Conservation (phyloP, 1,140 invertebrate species). For the Vollenhovia emeryi region DNA sequence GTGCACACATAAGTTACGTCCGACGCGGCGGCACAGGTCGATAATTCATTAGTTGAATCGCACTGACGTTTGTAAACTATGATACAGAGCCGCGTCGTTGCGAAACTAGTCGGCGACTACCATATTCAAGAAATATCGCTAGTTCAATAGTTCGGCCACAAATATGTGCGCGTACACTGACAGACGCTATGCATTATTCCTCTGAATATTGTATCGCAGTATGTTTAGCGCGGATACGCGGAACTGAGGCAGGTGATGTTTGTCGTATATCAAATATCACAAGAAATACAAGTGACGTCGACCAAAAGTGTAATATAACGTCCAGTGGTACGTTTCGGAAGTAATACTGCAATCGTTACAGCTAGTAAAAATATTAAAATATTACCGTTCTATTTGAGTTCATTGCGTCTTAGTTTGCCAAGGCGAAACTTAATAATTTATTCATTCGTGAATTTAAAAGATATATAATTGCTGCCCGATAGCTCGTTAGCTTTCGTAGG, state of each 20-base stretch:
- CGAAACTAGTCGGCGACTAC: background rate
- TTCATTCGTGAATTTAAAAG: constrained; percentile 1
- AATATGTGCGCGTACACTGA: constrained; percentile 26
- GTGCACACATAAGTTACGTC: constrained; percentile 50
- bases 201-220: background rate
- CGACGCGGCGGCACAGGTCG: constrained; percentile 10
- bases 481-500: constrained; percentile 13
- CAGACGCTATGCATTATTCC: constrained; percentile 8
- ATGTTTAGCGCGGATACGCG: background rate
- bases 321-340: background rate
- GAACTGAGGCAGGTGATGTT: background rate
- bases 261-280: background rate
- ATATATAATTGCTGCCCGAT: constrained; percentile 17
- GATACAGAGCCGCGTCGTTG: constrained; percentile 14
- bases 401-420: background rate
- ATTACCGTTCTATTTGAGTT: background rate
- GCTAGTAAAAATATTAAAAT: constrained; percentile 6
- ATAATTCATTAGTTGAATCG: constrained; percentile 65
- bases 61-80: constrained; percentile 23
- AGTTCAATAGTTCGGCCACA: constrained; percentile 22
- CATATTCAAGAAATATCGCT: constrained; percentile 41
- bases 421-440: background rate
- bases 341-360: background rate
- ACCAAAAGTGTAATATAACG: background rate
- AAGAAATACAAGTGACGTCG: background rate